Percentiles rank a stretch among this genome's conserved stretches.
These are phyloP conservation scores for Girardinus metallicus DNA, from an alignment of 2,797 vertebrate species.

Conservation along the genomic window DNA sequence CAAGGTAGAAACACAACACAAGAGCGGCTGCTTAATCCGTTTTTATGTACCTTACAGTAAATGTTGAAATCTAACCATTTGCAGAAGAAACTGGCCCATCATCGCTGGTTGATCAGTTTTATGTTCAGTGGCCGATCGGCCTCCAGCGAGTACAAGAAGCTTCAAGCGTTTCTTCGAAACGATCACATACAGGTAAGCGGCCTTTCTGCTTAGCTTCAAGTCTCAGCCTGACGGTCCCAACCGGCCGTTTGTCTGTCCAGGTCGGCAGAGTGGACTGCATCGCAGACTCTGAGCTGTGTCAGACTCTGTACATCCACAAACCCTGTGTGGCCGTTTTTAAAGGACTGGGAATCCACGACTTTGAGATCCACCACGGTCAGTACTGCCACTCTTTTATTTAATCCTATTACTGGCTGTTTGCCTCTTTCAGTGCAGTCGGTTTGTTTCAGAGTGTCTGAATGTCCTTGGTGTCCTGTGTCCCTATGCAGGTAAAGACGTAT, in stretches of 20 bases:
- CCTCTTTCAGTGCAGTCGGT: neutral
- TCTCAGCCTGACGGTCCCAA: neutral
- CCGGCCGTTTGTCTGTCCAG: slow-evolving; percentile 72
- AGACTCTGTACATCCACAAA: slow-evolving; percentile 89
- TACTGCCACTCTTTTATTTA: neutral
- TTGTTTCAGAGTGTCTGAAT: neutral
- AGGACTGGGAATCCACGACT: slow-evolving; percentile 91
- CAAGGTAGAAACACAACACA: slow-evolving; percentile 76
- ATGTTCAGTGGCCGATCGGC: slow-evolving; percentile 82
- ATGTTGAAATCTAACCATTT: neutral
- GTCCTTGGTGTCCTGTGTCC: neutral
- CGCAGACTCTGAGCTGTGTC: slow-evolving; percentile 83
- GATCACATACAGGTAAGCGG: slow-evolving; percentile 91
- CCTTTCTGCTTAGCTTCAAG: neutral
- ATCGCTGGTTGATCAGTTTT: slow-evolving; percentile 95
- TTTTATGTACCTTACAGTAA: too few relatives aligned
- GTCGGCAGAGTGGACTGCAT: slow-evolving; percentile 91
- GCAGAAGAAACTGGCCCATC: slow-evolving; percentile 88
- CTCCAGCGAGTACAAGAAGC: slow-evolving; percentile 91
- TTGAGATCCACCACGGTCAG: slow-evolving; percentile 97
- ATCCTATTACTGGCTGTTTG: neutral
- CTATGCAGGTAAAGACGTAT: slow-evolving; percentile 88
- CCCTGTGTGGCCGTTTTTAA: slow-evolving; percentile 92
- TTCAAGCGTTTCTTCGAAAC: slow-evolving; percentile 85
- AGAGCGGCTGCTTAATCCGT: neutral